phyloP scores from a whole-genome alignment of 2,113 vertebrate genomes.

The Triplophysa dalaica region DNA sequence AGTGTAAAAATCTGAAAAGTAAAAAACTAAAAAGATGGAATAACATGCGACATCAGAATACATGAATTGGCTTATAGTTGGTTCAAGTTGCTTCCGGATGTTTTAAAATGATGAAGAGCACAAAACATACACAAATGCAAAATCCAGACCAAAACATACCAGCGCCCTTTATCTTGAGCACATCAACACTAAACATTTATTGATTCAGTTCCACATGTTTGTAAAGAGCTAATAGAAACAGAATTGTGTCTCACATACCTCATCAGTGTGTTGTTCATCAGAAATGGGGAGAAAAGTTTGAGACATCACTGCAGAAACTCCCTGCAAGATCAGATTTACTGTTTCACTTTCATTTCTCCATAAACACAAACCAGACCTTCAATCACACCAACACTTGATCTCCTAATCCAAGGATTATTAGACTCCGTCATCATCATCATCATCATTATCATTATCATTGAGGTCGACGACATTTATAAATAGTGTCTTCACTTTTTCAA shows the following conservation, averaged over 20 bases:
- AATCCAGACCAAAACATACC: too few species aligned
- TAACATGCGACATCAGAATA: too few species aligned
- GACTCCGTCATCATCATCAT: background rate
- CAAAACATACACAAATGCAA: too few species aligned
- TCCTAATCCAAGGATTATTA: background rate
- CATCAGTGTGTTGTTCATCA: background rate
- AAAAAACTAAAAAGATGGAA: too few species aligned
- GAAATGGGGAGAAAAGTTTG: background rate
- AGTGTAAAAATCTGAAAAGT: too few species aligned
- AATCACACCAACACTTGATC: background rate
- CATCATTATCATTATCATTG: background rate
- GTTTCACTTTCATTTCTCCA: constrained; percentile 15
- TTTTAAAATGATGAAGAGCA: too few species aligned
- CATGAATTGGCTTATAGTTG: too few species aligned
- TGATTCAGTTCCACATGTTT: too few species aligned
- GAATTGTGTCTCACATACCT: background rate
- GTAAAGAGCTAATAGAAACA: too few species aligned
- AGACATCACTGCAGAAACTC: background rate
- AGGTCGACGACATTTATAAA: background rate
- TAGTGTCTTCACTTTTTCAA: background rate
- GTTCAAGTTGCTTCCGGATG: too few species aligned
- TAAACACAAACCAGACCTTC: background rate
- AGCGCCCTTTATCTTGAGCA: too few species aligned
- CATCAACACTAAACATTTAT: background rate
- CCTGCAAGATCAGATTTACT: background rate